These are phyloP conservation scores for Phacellophora camtschatica DNA, from an alignment of 30 jellyfish, hydroid and myxozoan species.

Conservation along the genomic window DNA sequence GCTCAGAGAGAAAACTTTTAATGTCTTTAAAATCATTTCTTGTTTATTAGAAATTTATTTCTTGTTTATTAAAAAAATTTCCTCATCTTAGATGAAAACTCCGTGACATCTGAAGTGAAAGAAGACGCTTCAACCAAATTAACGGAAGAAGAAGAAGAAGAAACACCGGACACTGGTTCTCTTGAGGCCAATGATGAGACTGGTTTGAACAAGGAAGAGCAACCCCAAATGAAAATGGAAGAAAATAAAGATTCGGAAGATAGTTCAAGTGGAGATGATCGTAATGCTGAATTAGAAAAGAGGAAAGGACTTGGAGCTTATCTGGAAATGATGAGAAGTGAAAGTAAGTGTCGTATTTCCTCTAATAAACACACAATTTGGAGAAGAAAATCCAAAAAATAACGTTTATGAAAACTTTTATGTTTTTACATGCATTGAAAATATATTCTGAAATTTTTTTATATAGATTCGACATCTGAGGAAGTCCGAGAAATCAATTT, in stretches of 20 bases:
- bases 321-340: neutral
- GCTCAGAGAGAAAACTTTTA: no score
- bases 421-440: no score
- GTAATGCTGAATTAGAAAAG: neutral
- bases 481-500: no score
- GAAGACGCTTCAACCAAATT: neutral
- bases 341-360: no score
- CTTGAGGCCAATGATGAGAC: constrained; percentile 40
- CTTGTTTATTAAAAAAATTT: no score
- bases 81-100: neutral
- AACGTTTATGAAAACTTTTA: no score
- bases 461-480: no score
- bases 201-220: neutral
- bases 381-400: no score
- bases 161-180: constrained; percentile 51
- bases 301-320: constrained; percentile 7
- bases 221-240: neutral
- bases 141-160: constrained; percentile 31
- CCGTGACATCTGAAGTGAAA: neutral
- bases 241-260: neutral
- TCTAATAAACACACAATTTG: no score
- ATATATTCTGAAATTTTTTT: no score
- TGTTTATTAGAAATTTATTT: no score
- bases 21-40: no score
- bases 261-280: constrained; percentile 2